A percentile compares a stretch with the other conserved stretches of the same genome.
Evolutionary conservation across 1,140 invertebrate genomes (phyloP).

Genomic region (Drosophila sucinea): DNA sequence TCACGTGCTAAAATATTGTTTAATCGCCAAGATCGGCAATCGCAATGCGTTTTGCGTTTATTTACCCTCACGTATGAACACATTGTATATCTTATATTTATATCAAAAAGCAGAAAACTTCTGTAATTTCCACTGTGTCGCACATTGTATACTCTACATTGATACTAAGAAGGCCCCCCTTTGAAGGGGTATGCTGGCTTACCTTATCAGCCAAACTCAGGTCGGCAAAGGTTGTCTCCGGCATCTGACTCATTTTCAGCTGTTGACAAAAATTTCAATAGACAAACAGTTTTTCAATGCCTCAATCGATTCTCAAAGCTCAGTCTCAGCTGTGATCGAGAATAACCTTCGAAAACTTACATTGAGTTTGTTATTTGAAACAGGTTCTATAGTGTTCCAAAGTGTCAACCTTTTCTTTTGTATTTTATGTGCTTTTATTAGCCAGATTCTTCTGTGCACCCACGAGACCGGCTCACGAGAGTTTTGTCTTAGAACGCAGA

Average conservation of each 20-base stretch:
- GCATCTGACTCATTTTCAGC: slow-evolving; percentile 63
- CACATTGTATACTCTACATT: background rate
- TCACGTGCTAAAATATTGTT: slow-evolving; percentile 52
- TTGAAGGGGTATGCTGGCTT: background rate
- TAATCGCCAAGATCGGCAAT: slow-evolving; percentile 34
- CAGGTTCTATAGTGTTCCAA: slow-evolving; percentile 55
- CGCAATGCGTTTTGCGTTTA: slow-evolving; percentile 26
- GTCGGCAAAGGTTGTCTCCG: slow-evolving; percentile 72
- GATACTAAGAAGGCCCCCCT: background rate
- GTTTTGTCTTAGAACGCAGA: background rate
- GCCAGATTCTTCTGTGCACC: slow-evolving; percentile 53
- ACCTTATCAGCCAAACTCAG: slow-evolving; percentile 79
- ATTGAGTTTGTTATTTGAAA: slow-evolving; percentile 44
- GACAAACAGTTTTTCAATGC: slow-evolving; percentile 28
- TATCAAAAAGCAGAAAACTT: background rate
- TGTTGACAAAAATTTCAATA: slow-evolving; percentile 29
- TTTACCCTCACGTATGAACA: background rate
- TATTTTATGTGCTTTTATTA: slow-evolving; percentile 26
- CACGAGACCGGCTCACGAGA: slow-evolving; percentile 57
- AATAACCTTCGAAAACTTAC: slow-evolving; percentile 67
- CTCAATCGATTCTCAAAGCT: slow-evolving; percentile 37
- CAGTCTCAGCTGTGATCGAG: slow-evolving; percentile 1
- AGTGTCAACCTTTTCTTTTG: slow-evolving; percentile 29
- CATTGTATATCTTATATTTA: background rate
- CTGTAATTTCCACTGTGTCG: background rate